A percentile compares a stretch with the other conserved stretches of the same genome.
phyloP scores from a whole-genome alignment of 2,888 invertebrate species.

The Drosophila mimica region DNA sequence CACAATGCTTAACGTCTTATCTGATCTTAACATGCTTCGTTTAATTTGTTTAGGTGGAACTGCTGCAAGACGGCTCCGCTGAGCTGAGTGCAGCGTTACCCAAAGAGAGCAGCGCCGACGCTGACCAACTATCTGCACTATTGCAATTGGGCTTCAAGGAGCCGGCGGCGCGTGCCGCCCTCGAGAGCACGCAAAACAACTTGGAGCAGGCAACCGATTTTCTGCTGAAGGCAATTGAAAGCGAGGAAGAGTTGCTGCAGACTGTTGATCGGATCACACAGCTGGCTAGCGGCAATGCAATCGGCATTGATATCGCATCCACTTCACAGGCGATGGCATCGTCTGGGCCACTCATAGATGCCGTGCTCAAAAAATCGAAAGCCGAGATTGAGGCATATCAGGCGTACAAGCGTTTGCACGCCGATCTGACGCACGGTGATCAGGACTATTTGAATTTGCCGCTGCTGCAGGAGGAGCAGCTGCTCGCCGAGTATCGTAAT shows the following conservation, averaged over 20 bases:
- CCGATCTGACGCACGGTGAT: slow-evolving; percentile 87
- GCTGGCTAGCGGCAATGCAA: slow-evolving; percentile 81
- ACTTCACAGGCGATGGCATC: slow-evolving; percentile 48
- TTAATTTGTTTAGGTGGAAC: slow-evolving; percentile 67
- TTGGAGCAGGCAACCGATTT: slow-evolving; percentile 87
- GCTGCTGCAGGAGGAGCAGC: slow-evolving; percentile 89
- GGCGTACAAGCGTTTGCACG: slow-evolving; percentile 87
- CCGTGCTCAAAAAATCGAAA: slow-evolving; percentile 70
- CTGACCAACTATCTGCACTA: slow-evolving; percentile 65
- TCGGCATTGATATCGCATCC: slow-evolving; percentile 58
- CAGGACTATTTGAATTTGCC: slow-evolving; percentile 91
- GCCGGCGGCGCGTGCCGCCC: slow-evolving; percentile 86
- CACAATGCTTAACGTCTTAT: background rate
- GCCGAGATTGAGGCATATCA: slow-evolving; percentile 75
- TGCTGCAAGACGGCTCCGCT: slow-evolving; percentile 75
- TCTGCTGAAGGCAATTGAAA: slow-evolving; percentile 85
- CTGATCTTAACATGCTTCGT: background rate
- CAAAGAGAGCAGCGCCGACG: slow-evolving; percentile 47
- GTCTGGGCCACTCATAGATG: slow-evolving; percentile 47
- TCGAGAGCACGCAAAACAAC: slow-evolving; percentile 86
- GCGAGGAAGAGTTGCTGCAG: slow-evolving; percentile 73
- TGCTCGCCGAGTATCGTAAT: slow-evolving; percentile 89
- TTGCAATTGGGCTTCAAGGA: slow-evolving; percentile 88
- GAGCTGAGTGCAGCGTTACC: slow-evolving; percentile 67
- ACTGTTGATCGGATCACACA: slow-evolving; percentile 81